Base-by-base conservation (phyloP, 1,140 invertebrate genomes). In the Pachypsylla venusta region DNA sequence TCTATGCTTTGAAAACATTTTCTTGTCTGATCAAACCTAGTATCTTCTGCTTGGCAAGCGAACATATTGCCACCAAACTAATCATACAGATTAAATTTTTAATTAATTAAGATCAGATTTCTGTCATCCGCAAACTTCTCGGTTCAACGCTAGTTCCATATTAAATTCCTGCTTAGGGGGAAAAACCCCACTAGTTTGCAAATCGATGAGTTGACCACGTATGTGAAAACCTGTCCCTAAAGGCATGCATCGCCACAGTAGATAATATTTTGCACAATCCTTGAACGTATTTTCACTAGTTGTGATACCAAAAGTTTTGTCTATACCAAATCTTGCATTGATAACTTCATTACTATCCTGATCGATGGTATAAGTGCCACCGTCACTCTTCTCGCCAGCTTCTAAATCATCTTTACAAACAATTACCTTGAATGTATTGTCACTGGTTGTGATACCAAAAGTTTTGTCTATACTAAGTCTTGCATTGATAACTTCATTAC, bases 351-450 rank as follows among this genome's bases (percentile, higher is more conserved):
- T 84, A 64, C 87, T 87, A 63, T 89, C 85, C 57, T 84, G 84
- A 64, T 89, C 84, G 28, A 93, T 81, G 0, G 89, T 93, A 64
- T 93, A 93, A 1, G 89, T 93, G 25, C 89, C 89, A 5, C 85
- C 77, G 69, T 89, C 86, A 70, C 86, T 89, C 68, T 74, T 53
- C 7, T 59, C 59, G 25, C 61, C 62, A n/a, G 60, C 62, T 25
- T 60, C 58, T 25, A 59, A 1, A 57, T 59, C 25, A 25, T 48
- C 16, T 4, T 16, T 35, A 54, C 39, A 61, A 69, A 65, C 54
- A 70, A 68, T 26, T 69, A 70, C 64, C 68, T 74, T 64, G 69
- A 69, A 57, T 74, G 65, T 53, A 75, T 74, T 28, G 71, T 66
- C 61, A 72, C 68, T 16, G 70, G 73, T 58, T 65, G 75, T 72